Percentiles rank a stretch among this genome's conserved stretches.
These are phyloP conservation scores for Diplogasteroides magnus DNA, from an alignment of 1,140 invertebrate genomes.

Conservation along the genomic window DNA sequence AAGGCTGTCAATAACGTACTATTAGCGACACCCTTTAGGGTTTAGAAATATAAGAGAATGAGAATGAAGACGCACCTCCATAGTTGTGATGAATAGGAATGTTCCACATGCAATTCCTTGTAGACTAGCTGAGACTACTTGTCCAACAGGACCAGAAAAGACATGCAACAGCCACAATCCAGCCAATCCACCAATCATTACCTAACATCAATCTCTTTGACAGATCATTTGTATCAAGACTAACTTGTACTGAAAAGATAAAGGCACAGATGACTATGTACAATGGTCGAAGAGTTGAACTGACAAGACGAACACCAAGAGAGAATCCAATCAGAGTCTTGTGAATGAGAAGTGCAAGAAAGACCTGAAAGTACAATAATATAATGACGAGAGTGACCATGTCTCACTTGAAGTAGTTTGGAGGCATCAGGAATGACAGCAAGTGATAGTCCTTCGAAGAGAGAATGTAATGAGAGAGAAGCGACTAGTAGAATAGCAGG, in stretches of 20 bases:
- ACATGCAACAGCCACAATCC: conserved; percentile 45
- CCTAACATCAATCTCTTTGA: conserved; percentile 52
- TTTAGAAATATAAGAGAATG: no score
- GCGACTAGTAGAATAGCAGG: conserved; percentile 42
- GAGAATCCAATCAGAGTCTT: conserved; percentile 65
- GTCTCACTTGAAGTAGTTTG: conserved; percentile 41
- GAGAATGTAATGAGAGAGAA: conserved; percentile 49
- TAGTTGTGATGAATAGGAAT: conserved; percentile 82
- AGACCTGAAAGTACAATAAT: conserved; percentile 53
- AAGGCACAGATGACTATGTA: conserved; percentile 64
- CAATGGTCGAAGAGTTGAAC: conserved; percentile 63
- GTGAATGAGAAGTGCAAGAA: conserved; percentile 64
- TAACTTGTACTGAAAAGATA: conserved; percentile 61
- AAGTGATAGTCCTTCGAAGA: conserved; percentile 51
- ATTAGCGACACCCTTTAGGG: no score
- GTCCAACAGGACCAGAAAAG: conserved; percentile 39
- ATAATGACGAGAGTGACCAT: not conserved
- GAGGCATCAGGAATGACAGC: conserved; percentile 47
- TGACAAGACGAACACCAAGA: conserved; percentile 65
- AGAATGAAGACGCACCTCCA: conserved; percentile 78
- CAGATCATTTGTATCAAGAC: not conserved
- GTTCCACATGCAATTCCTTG: conserved; percentile 78
- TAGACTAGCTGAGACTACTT: conserved; percentile 41
- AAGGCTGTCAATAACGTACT: no score
- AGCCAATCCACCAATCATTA: conserved; percentile 61